phyloP scores from a whole-genome alignment of 2,113 vertebrate genomes.

The Oreocharis arfaki region DNA sequence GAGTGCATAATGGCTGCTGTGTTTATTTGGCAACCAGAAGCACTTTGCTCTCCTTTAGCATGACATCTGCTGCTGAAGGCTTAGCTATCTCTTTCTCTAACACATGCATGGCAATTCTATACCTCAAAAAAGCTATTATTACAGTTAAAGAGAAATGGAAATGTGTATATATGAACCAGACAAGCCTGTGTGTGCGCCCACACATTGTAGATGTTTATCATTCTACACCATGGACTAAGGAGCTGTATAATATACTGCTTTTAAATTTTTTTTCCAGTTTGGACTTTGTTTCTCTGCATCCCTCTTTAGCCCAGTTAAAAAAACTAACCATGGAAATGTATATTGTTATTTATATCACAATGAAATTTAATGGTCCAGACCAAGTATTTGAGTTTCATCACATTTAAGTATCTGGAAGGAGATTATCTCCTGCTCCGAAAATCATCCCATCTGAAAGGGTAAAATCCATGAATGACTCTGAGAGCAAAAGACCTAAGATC shows the following conservation, averaged over 20 bases:
- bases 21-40: conserved; percentile 10
- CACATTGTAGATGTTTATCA: background rate
- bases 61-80: background rate
- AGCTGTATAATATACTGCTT: background rate
- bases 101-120: background rate
- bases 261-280: background rate
- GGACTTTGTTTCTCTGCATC: background rate
- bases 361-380: background rate
- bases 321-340: background rate
- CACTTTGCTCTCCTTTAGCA: background rate
- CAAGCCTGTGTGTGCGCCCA: background rate
- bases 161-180: background rate
- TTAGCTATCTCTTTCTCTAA: background rate
- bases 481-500: background rate
- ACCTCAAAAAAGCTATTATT: background rate
- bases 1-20: conserved; percentile 20
- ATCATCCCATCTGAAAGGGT: background rate
- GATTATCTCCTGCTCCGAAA: background rate
- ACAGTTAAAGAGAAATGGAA: background rate
- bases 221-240: background rate
- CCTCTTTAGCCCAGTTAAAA: background rate
- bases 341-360: background rate
- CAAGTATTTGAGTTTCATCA: background rate
- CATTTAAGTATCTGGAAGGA: background rate
- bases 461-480: background rate